Evolutionary conservation across 2,797 vertebrate genomes (phyloP), one percentile per base, ranked within the genome.

Genomic region (Fistularia tabacaria): DNA sequence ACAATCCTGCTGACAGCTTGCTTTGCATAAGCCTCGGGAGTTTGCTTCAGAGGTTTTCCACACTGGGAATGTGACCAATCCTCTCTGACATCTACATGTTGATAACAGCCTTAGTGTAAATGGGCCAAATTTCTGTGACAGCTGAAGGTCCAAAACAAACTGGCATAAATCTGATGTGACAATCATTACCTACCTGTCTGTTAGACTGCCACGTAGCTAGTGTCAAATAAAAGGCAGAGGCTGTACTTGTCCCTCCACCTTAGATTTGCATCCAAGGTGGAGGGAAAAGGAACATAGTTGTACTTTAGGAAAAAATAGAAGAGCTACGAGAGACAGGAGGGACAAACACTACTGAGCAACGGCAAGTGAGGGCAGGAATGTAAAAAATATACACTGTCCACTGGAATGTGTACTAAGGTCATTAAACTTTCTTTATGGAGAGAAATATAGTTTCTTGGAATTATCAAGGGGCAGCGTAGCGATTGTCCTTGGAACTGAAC

Each of bases 161-260:
- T 55, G 61, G 64, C 36, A 36, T 57, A 81, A 79, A 87, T 77
- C 42, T 66, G 69, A 84, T 54, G 60, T 69, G 82, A 86, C 85
- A 83, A 55, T 82, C 69, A 74, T 67, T 55, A 77, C 51, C 59
- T 51, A 68, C 59, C 58, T 76, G 76, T 64, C 66, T 47, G 54
- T 83, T 71, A 77, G 14, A 49, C 46, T 14, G 56, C 54, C 46
- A 14, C 38, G 62, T 51, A 61, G 65, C 55, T 78, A 82, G 73
- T 74, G 52, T 51, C 56, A 58, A 80, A 50, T 62, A 66, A 82
- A 73, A 68, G 64, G 70, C 70, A 64, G 58, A 14, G 46, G 61
- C 57, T 56, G 65, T 36, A n/a, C 50, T 58, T 49, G 53, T 53
- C 51, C 25, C 25, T 5, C 25, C 25, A 25, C 25, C 25, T 25